phyloP scores from a whole-genome alignment of 2,113 vertebrate genomes.

The Macquaria ambigua region DNA sequence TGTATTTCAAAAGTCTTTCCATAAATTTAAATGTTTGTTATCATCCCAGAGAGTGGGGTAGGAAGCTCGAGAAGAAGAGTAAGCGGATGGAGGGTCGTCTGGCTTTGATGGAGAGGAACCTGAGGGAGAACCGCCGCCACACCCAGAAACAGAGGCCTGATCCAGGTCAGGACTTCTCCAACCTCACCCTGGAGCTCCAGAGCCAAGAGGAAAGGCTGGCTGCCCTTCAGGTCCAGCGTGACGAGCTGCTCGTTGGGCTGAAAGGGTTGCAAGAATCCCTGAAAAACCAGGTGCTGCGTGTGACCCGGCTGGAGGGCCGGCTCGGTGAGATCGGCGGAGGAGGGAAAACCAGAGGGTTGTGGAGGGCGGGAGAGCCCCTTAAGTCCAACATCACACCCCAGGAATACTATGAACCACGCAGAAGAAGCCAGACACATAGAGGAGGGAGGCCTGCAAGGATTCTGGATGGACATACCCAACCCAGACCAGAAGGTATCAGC shows the following conservation, averaged over 20 bases:
- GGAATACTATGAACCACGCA: not conserved
- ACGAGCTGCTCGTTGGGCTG: constrained; percentile 66
- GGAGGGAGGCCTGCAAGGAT: constrained; percentile 42
- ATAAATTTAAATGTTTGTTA: not conserved
- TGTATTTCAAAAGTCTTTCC: not conserved
- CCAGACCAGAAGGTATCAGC: not conserved
- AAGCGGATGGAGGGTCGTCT: constrained; percentile 78
- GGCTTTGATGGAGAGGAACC: constrained; percentile 65
- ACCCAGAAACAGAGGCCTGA: constrained; percentile 52
- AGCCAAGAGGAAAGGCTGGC: constrained; percentile 62
- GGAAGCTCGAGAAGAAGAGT: constrained; percentile 75
- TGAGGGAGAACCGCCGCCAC: constrained; percentile 53
- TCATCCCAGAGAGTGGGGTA: constrained; percentile 56
- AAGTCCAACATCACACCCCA: constrained; percentile 29
- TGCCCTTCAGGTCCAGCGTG: constrained; percentile 66
- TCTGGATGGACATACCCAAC: constrained; percentile 10
- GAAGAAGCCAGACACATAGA: constrained; percentile 26
- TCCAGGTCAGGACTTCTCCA: constrained; percentile 14
- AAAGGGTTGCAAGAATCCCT: constrained; percentile 42
- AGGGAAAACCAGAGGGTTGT: not conserved
- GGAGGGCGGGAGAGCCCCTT: not conserved
- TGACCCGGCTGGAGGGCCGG: constrained; percentile 65
- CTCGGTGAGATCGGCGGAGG: not conserved
- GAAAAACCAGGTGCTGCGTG: constrained; percentile 58
- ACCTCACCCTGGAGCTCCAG: constrained; percentile 71